Base-by-base conservation (phyloP, 2,888 invertebrate genomes). In the Nemurella pictetii region DNA sequence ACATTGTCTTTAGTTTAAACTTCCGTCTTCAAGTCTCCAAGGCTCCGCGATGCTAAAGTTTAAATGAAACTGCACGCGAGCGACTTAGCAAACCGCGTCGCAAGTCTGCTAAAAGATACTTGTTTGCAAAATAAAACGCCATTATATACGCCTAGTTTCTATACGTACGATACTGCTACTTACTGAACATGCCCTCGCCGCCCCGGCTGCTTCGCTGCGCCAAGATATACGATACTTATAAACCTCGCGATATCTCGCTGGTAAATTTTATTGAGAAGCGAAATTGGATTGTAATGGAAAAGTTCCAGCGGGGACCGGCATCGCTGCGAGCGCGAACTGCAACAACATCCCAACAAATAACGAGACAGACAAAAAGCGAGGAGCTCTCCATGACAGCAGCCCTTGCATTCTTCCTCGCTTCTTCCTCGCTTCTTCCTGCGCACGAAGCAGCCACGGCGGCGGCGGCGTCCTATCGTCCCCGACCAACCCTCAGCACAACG, bases 1-100 rank as follows among this genome's bases (percentile, higher is more conserved):
- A 78, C 78, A 78, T 78, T 78, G 78, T 78, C 78, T 78, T 78
- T 78, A 78, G 78, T 78, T 78, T 78, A 78, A 78, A 78, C 78
- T 78, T 78, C 78, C 30, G 78, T 78, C 78, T 30, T n/a, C 78
- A 30, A 78, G 78, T 30, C 78, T 78, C 29, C n/a, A 30, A 78
- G 78, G n/a, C 78, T 78, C 29, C 0, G 28, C 28, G 78, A 28
- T 30, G 30, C 29, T 78, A 78, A 78, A 78, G 28, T 78, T 30
- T 5, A 78, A 78, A 78, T 78, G 78, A 78, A 78, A 30, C 29
- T 28, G 29, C n/a, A 78, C 30, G 75, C 75, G n/a, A n/a, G 30
- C 28, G 78, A n/a, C 30, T 30, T 78, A 30, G 78, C 30, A 30
- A 78, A 30, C 78, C 30, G 55, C 55, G 55, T 30, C 78, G 78